phyloP scores from a whole-genome alignment of 2,797 vertebrate species.

The Buphagus erythrorhynchus region DNA sequence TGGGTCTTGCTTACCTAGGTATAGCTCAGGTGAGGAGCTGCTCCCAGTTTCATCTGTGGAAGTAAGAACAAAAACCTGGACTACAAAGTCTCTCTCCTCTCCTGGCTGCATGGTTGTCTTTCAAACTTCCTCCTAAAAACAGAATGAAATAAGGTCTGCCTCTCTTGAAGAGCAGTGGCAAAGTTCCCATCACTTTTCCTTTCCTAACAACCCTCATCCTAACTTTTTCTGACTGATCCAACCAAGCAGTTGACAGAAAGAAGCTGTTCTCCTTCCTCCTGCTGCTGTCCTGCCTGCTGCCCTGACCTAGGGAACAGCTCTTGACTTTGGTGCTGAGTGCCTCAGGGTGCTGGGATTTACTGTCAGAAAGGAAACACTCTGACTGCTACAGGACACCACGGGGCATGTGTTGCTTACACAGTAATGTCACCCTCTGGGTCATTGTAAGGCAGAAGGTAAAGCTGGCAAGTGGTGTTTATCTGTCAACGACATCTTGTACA shows the following conservation, averaged over 20 bases:
- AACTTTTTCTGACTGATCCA: neutral
- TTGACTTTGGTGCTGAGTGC: slow-evolving; percentile 17
- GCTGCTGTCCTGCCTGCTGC: neutral
- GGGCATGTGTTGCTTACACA: slow-evolving; percentile 69
- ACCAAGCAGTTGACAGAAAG: neutral
- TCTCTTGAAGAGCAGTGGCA: neutral
- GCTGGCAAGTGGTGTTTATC: slow-evolving; percentile 66
- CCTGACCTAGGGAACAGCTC: slow-evolving; percentile 21
- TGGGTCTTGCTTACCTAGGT: neutral
- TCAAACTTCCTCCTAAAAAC: neutral
- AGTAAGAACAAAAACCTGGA: neutral
- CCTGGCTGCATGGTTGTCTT: neutral
- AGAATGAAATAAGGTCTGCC: neutral
- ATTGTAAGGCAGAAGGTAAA: slow-evolving; percentile 59
- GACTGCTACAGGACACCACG: slow-evolving; percentile 58
- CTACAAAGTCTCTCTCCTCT: neutral
- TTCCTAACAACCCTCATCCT: neutral
- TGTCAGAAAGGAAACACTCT: slow-evolving; percentile 67
- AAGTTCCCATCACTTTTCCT: neutral
- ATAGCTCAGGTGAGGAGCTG: neutral
- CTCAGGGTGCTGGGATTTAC: slow-evolving; percentile 27
- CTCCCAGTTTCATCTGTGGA: neutral
- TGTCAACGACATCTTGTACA: slow-evolving; percentile 58
- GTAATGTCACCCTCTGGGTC: slow-evolving; percentile 66
- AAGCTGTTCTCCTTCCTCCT: neutral